phyloP scores from a whole-genome alignment of 2,113 vertebrate species.

The Lepus americanus region DNA sequence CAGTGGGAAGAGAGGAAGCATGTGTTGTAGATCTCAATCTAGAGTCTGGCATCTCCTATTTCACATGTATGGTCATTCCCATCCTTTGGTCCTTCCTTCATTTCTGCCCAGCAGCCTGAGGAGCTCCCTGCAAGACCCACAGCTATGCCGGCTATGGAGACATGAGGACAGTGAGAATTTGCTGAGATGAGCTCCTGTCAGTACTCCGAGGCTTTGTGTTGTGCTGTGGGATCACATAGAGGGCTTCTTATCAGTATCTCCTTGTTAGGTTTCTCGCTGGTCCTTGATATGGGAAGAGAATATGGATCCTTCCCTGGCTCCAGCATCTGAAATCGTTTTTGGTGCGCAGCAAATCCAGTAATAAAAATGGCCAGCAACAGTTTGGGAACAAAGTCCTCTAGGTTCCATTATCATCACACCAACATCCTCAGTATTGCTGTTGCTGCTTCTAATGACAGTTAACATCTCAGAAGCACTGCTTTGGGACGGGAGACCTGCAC shows the following conservation, averaged over 20 bases:
- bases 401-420: constrained; percentile 3
- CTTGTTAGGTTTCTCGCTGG: constrained; percentile 46
- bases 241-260: not conserved
- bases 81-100: not conserved
- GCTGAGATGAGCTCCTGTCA: not conserved
- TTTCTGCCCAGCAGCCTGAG: not conserved
- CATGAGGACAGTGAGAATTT: not conserved
- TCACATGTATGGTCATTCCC: not conserved
- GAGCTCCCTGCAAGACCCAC: not conserved
- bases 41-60: not conserved
- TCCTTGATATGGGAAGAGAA: constrained; percentile 33
- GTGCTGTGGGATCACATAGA: not conserved
- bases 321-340: constrained; percentile 50
- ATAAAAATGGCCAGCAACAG: constrained; percentile 28
- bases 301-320: not conserved
- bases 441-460: constrained; percentile 3
- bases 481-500: not conserved
- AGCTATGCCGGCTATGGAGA: not conserved
- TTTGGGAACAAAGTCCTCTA: constrained; percentile 35
- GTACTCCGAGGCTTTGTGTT: not conserved
- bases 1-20: not conserved
- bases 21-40: not conserved
- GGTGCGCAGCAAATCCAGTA: not conserved
- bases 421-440: not conserved
- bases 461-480: not conserved